phyloP scores from a whole-genome alignment of 2,888 invertebrate species.

The Ochropacha duplaris region DNA sequence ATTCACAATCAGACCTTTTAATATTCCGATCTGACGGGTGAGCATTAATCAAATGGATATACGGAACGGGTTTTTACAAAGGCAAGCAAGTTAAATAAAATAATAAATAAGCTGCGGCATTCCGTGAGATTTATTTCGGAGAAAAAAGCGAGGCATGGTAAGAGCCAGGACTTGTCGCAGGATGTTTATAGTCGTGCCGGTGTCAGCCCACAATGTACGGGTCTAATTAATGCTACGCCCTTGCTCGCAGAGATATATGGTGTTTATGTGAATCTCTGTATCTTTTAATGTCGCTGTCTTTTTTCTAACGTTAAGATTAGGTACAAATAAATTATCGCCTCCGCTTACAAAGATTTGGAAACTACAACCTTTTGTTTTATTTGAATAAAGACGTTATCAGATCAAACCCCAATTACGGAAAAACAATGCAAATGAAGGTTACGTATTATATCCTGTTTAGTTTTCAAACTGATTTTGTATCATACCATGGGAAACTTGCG shows the following conservation, averaged over 20 bases:
- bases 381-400: slow-evolving; percentile 33
- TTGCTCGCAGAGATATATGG: slow-evolving; percentile 61
- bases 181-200: slow-evolving; percentile 70
- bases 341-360: slow-evolving; percentile 17
- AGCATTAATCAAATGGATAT: slow-evolving; percentile 72
- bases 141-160: slow-evolving; percentile 71
- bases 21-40: slow-evolving; percentile 60
- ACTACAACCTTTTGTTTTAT: neutral
- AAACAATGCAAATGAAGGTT: slow-evolving; percentile 55
- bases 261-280: slow-evolving; percentile 37
- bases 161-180: slow-evolving; percentile 73
- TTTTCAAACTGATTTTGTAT: slow-evolving; percentile 53
- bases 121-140: slow-evolving; percentile 79
- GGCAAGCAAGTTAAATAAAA: slow-evolving; percentile 76
- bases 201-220: slow-evolving; percentile 67
- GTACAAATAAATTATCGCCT: slow-evolving; percentile 22
- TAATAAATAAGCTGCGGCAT: slow-evolving; percentile 78
- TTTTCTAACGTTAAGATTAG: slow-evolving; percentile 39
- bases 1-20: slow-evolving; percentile 73
- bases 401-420: slow-evolving; percentile 40
- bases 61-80: slow-evolving; percentile 76
- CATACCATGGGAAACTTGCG: slow-evolving; percentile 55
- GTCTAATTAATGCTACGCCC: slow-evolving; percentile 73
- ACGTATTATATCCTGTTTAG: slow-evolving; percentile 49
- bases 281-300: slow-evolving; percentile 49